Evolutionary conservation across 1,140 invertebrate genomes (phyloP), one percentile per base, ranked within the genome.

Genomic region (Pygmarrhopalites habei): DNA sequence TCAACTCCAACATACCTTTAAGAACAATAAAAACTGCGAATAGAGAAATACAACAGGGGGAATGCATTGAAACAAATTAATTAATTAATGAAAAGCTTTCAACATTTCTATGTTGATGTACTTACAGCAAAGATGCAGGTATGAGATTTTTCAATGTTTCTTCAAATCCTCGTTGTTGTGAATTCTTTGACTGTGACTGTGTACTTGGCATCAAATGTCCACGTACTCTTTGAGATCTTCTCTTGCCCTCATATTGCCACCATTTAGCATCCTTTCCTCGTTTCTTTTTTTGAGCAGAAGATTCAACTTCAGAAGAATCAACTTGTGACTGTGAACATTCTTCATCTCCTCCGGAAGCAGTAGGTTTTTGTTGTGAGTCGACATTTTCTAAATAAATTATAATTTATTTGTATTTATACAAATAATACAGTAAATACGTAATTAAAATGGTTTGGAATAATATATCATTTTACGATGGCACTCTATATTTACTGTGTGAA

Each of bases 191-290:
- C 32, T 51, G 56, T 23, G 28, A 26, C n/a, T 49, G 60, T 19
- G 63, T 25, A n/a, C 58, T 19, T 15, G 60, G 57, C 4, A 62
- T 21, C 5, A 65, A 30, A 35, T 66, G 49, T 70, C 76, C 81
- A 75, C 77, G 81, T 17, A 80, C 86, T 49, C 84, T 72, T 2
- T 84, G 81, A 2, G 84, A 85, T 65, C 86, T 78, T 60, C 86
- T 76, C 74, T 86, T 86, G 62, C 80, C 86, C 67, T 85, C 85
- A 82, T 85, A 86, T 25, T 84, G 83, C 68, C 68, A 69, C 65
- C 68, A 70, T 66, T 87, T 82, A 12, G 87, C 74, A 61, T 85
- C 63, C 26, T 39, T 58, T 44, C 47, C 55, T 15, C 30, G 28
- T 26, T 70, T 70, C 51, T 70, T 70, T 43, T 66, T 64, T 15